Base-by-base conservation (phyloP, 2,888 invertebrate species). In the Drosophila merina region DNA sequence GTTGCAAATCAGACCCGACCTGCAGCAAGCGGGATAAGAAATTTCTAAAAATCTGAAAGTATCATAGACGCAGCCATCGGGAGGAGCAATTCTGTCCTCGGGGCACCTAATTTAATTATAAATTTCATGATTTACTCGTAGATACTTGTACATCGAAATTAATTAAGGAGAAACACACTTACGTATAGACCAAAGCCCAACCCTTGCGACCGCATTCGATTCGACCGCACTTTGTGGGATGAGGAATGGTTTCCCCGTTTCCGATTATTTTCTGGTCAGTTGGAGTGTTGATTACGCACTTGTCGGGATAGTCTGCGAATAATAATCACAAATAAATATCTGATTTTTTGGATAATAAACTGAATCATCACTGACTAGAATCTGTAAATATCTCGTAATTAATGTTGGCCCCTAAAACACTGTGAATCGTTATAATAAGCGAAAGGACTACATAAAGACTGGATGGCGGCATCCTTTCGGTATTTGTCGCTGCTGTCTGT, bases 131-230 rank as follows among this genome's bases (percentile, higher is more conserved):
- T 20, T 33, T 33, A 4, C 1, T n/a, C 4, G 36, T 6, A 36
- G 5, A 40, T 33, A 4, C 1, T n/a, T n/a, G 36, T 6, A 36
- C n/a, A 40, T 7, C 6, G 8, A 14, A 9, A 38, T 38, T 4
- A 8, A 9, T 40, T 4, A 40, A 14, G 9, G 8, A 3, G 14
- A 25, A 20, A 0, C 8, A 20, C 3, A 42, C 44, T 56, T 47
- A 86, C 82, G 45, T 60, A 26, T 77, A 75, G 26, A 86, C 52
- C 52, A 83, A 10, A 1, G 74, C 86, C 76, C 75, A 86, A n/a
- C 86, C 48, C 3, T 77, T 7, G 14, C 31, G 56, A 8, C 76
- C 84, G n/a, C 83, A 84, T n/a, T 56, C 74, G 4, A 84, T 52
- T 5, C 56, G 40, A 0, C 70, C 60, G 26, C 83, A 84, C 42